These are phyloP conservation scores for Passerina amoena DNA, from an alignment of 2,113 vertebrate species.

Conservation along the genomic window DNA sequence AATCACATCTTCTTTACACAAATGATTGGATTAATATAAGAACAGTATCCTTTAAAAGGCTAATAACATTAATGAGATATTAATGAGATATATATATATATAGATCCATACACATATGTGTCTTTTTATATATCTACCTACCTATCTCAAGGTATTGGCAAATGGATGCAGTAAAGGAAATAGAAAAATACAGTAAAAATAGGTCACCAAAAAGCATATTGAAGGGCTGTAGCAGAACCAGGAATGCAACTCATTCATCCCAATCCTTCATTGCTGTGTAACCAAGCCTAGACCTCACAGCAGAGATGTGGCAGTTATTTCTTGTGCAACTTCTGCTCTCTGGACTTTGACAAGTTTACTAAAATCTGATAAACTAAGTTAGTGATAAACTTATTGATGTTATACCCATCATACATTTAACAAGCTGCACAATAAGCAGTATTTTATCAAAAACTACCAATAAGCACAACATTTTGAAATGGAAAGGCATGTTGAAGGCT, in stretches of 20 bases:
- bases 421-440: not conserved
- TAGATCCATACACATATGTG: fast-evolving
- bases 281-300: not conserved
- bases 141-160: not conserved
- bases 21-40: not conserved
- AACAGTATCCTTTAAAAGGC: not conserved
- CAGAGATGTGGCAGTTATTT: not conserved
- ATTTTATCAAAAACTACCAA: not conserved
- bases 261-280: not conserved
- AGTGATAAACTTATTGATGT: not conserved
- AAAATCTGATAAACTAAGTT: not conserved
- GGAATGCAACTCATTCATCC: not conserved
- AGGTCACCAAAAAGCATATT: not conserved
- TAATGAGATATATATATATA: too few relatives aligned
- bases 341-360: constrained; percentile 31
- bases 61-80: not conserved
- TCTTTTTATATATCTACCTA: not conserved
- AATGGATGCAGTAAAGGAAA: not conserved
- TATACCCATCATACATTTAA: not conserved
- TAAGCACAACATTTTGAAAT: not conserved
- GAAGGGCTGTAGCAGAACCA: not conserved
- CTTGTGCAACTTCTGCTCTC: not conserved
- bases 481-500: not conserved
- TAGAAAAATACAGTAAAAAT: not conserved
- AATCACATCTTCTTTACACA: not conserved